Base-by-base conservation (phyloP, 2,797 vertebrate genomes). In the Clamator glandarius region DNA sequence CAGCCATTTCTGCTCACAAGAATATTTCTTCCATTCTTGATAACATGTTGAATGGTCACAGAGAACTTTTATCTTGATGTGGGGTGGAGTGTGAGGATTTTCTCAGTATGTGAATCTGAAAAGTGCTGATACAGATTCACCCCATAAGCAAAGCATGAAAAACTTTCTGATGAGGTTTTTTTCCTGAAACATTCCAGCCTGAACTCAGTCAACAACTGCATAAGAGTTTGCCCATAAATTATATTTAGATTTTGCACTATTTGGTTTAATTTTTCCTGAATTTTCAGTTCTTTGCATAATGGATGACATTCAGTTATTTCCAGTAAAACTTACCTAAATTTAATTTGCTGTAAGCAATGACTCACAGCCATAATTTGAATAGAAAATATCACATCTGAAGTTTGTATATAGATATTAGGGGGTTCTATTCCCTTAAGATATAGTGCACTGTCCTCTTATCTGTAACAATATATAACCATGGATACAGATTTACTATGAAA, bases 221-320 rank as follows among this genome's bases (percentile, higher is more conserved):
- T 74, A 82, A 61, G 72, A 85, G 36, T 84, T 89, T 85, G 18
- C 35, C 31, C 35, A 48, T 67, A 96, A 95, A 86, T 57, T 6
- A 80, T 92, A 89, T 87, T 91, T 93, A 50, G 39, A 93, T 95
- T 96, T 96, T 88, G 78, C 29, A 79, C 96, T 93, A 54, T 80
- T 96, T 92, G 70, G 50, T 91, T 95, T 96, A 54, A 76, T 96
- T 96, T 96, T 96, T 94, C 25, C 73, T 87, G 68, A 82, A 93
- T 93, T 95, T 96, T 90, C 73, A 74, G 33, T 95, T 95, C 68
- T 96, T 95, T 82, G 74, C 54, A 72, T 95, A 95, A 95, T 28
- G 36, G 36, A 21, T 55, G 95, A 92, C 36, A 89, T 94, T 95
- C 90, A 93, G 84, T 92, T 96, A 92, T 89, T 93, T 96, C 96